Conservation (phyloP, 2,888 invertebrate genomes). For the Piscicola geometra region DNA sequence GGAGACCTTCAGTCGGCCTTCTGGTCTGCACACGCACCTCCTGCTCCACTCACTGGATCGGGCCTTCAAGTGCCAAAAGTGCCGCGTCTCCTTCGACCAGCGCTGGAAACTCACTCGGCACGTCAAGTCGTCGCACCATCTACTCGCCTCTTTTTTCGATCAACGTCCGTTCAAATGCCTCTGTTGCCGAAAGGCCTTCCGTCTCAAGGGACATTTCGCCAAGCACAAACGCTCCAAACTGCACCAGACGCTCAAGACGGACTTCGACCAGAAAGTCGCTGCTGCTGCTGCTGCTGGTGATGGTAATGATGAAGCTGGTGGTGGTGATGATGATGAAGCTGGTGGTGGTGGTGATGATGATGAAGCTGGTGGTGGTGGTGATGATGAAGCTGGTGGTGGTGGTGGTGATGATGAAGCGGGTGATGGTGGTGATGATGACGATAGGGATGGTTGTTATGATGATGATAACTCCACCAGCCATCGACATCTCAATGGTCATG, state of each 20-base stretch:
- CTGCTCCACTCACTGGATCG: slow-evolving; percentile 87
- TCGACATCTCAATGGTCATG: too few species aligned
- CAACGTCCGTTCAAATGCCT: slow-evolving; percentile 92
- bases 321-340: neutral
- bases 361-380: neutral
- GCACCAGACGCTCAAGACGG: slow-evolving; percentile 59
- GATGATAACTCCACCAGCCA: too few species aligned
- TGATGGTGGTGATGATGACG: too few species aligned
- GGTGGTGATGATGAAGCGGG: too few species aligned
- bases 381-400: too few species aligned
- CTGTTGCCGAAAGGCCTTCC: slow-evolving; percentile 89
- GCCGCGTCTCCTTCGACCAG: slow-evolving; percentile 82
- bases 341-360: neutral
- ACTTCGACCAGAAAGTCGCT: neutral
- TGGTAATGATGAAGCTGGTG: neutral
- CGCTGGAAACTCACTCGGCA: slow-evolving; percentile 89
- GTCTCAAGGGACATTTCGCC: slow-evolving; percentile 88
- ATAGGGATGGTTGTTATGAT: too few species aligned
- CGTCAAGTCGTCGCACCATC: slow-evolving; percentile 80
- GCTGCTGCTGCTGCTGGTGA: too few species aligned
- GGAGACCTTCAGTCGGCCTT: neutral
- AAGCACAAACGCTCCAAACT: slow-evolving; percentile 93
- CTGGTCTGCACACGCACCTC: neutral
- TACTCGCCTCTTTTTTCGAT: slow-evolving; percentile 59
- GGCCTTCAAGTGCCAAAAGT: slow-evolving; percentile 83